Evolutionary conservation across 2,113 vertebrate genomes (phyloP).

Genomic region (Oryzias javanicus): DNA sequence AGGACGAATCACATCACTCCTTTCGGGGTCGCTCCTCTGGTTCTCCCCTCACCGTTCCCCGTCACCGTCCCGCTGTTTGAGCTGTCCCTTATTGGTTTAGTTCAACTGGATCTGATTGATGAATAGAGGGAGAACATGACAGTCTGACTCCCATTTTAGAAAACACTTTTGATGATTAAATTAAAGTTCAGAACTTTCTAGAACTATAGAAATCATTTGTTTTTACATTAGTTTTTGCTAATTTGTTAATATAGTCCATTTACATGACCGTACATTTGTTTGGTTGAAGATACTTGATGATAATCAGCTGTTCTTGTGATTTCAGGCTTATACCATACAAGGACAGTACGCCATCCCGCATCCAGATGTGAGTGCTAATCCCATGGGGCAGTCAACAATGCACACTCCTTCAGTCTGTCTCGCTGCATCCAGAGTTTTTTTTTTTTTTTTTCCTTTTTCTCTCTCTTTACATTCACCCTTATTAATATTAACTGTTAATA

Average conservation of each 20-base stretch:
- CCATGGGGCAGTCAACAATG: slow-evolving; percentile 40
- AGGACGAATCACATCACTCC: slow-evolving; percentile 26
- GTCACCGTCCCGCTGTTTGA: slow-evolving; percentile 41
- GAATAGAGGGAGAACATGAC: slow-evolving; percentile 30
- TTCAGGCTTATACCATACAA: slow-evolving; percentile 98
- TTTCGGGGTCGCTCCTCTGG: slow-evolving; percentile 34
- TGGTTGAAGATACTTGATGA: neutral
- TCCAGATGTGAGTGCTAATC: slow-evolving; percentile 90
- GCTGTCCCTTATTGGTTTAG: slow-evolving; percentile 49
- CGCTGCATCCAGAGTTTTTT: slow-evolving; percentile 18
- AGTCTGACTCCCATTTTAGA: slow-evolving; percentile 36
- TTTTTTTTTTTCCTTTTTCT: slow-evolving; percentile 2
- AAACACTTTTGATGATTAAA: neutral
- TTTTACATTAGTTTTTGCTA: neutral
- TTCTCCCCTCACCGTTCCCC: slow-evolving; percentile 18
- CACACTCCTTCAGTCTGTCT: slow-evolving; percentile 29
- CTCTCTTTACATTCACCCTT: slow-evolving; percentile 62
- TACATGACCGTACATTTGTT: neutral
- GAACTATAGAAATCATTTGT: slow-evolving; percentile 13
- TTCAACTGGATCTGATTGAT: slow-evolving; percentile 75
- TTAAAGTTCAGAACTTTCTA: neutral
- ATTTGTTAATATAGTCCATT: too few species aligned
- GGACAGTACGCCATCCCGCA: slow-evolving; percentile 98
- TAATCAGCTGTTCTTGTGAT: slow-evolving; percentile 44
- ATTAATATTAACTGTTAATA: slow-evolving; percentile 96